Evolutionary conservation across 35 echinoderm and acorn worm species (phyloP).

Genomic region (Anneissia japonica): DNA sequence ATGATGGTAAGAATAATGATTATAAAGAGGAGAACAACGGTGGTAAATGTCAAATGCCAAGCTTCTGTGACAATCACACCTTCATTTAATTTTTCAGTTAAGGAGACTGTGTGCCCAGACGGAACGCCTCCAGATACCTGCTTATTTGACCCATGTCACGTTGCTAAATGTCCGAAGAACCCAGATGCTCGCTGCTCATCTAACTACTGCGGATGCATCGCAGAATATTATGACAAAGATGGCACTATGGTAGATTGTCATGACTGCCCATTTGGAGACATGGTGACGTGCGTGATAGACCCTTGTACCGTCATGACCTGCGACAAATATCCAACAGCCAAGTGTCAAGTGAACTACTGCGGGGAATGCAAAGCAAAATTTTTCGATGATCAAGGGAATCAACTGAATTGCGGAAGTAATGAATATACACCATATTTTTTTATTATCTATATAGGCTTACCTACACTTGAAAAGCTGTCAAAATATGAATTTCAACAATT

Average conservation of each 20-base stretch:
- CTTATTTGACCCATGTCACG: not conserved
- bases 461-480: no score
- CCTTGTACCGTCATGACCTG: not conserved
- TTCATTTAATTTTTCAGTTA: not conserved
- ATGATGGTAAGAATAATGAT: no score
- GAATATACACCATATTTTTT: not conserved
- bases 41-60: no score
- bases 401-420: not conserved
- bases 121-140: not conserved
- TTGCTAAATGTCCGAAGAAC: not conserved
- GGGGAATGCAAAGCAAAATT: slow-evolving; percentile 6
- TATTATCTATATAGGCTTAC: not conserved
- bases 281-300: not conserved
- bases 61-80: no score
- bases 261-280: not conserved
- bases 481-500: no score
- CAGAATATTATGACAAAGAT: not conserved
- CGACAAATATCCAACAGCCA: not conserved
- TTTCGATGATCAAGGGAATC: not conserved
- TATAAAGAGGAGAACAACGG: not conserved
- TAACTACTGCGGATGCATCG: slow-evolving; percentile 10
- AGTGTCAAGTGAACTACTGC: not conserved
- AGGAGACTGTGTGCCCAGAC: not conserved
- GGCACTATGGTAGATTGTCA: not conserved
- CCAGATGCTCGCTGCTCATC: not conserved